These are phyloP conservation scores for Sinelater perroti DNA, from an alignment of 2,888 invertebrate species.

Conservation along the genomic window DNA sequence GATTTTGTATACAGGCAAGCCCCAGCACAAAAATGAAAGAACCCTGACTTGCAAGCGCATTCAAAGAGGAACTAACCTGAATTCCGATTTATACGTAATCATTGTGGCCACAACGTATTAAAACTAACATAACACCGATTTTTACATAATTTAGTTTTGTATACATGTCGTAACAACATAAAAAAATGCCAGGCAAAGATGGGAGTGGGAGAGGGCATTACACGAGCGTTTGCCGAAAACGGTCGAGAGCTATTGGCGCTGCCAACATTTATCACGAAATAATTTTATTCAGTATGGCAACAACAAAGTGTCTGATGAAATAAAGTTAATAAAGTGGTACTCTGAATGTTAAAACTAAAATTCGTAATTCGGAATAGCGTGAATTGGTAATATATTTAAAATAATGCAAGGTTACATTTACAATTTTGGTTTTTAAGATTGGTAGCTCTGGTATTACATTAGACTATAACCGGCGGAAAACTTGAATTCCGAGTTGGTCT, in stretches of 20 bases:
- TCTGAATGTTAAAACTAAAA: too few species aligned
- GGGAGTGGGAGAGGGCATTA: constrained; percentile 54
- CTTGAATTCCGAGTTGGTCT: too few species aligned
- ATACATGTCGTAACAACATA: constrained; percentile 64
- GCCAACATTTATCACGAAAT: too few species aligned
- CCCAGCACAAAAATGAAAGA: constrained; percentile 25
- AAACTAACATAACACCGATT: constrained; percentile 50
- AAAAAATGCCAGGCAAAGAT: constrained; percentile 54
- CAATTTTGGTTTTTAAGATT: too few species aligned
- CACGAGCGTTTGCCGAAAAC: constrained; percentile 4
- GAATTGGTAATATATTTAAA: too few species aligned
- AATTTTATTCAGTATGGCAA: too few species aligned
- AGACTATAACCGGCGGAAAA: too few species aligned
- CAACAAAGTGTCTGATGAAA: too few species aligned
- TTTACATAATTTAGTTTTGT: constrained; percentile 62
- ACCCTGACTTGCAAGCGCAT: constrained; percentile 5
- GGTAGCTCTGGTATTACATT: too few species aligned
- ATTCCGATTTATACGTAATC: constrained; percentile 28
- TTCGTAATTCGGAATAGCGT: too few species aligned
- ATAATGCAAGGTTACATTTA: too few species aligned
- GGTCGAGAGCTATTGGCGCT: neutral
- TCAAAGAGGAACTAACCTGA: constrained; percentile 25
- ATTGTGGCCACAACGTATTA: constrained; percentile 23
- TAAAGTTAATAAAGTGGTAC: too few species aligned
- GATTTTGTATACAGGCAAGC: constrained; percentile 43